A percentile compares a stretch with the other conserved stretches of the same genome.
Evolutionary conservation across 2,888 invertebrate species (phyloP).

Genomic region (Cataglyphis albicans): DNA sequence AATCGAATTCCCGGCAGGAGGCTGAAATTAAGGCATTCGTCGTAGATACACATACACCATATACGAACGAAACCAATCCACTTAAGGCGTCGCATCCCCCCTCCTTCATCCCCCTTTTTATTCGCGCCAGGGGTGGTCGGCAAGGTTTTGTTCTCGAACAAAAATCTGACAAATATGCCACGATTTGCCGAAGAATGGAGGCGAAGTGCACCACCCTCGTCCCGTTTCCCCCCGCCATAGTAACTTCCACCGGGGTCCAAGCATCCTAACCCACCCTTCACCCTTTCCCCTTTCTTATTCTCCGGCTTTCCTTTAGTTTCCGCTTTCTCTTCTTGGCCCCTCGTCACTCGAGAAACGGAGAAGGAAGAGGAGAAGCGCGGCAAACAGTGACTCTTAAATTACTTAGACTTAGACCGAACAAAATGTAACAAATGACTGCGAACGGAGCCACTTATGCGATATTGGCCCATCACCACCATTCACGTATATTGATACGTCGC

Average conservation of each 20-base stretch:
- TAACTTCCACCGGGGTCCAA: constrained; percentile 43
- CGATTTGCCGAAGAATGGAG: constrained; percentile 84
- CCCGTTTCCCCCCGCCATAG: constrained; percentile 52
- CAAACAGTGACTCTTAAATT: constrained; percentile 81
- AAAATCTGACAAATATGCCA: constrained; percentile 86
- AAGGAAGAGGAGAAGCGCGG: constrained; percentile 52
- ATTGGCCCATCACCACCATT: constrained; percentile 80
- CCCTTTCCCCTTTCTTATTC: constrained; percentile 43
- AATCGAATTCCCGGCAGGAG: constrained; percentile 24
- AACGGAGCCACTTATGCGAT: constrained; percentile 83
- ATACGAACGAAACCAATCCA: constrained; percentile 83
- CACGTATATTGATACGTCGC: constrained; percentile 81
- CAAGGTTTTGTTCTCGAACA: constrained; percentile 84
- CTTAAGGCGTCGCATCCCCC: constrained; percentile 77
- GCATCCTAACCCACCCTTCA: constrained; percentile 50
- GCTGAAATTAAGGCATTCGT: constrained; percentile 69
- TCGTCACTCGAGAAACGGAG: constrained; percentile 47
- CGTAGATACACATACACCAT: constrained; percentile 57
- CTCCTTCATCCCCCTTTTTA: constrained; percentile 28
- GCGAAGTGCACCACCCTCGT: constrained; percentile 72
- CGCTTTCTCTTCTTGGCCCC: constrained; percentile 26
- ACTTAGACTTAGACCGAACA: constrained; percentile 82
- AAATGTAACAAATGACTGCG: constrained; percentile 83
- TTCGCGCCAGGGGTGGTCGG: constrained; percentile 60
- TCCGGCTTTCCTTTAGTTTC: constrained; percentile 34